phyloP scores from a whole-genome alignment of 2,113 vertebrate genomes.

The Megaptera novaeangliae region DNA sequence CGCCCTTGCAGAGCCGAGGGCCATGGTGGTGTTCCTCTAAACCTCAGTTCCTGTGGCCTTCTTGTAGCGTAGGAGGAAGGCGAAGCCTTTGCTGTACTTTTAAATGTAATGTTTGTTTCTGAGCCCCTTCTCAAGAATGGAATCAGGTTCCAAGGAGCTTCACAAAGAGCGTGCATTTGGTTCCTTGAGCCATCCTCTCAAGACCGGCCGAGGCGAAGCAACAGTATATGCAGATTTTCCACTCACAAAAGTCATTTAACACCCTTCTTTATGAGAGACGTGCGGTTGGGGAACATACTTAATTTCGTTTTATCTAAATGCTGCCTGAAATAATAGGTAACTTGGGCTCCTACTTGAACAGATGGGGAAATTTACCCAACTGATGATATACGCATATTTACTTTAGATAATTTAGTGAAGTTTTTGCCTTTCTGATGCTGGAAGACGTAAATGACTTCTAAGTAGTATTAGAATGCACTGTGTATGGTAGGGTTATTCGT shows the following conservation, averaged over 20 bases:
- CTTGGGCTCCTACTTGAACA: background rate
- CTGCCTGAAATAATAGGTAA: background rate
- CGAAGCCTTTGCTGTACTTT: background rate
- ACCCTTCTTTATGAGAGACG: background rate
- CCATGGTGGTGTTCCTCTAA: background rate
- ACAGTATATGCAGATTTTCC: constrained; percentile 50
- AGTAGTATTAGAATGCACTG: background rate
- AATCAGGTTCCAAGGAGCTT: background rate
- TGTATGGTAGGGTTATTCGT: background rate
- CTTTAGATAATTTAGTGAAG: constrained; percentile 28
- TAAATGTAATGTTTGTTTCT: background rate
- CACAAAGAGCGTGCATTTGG: background rate
- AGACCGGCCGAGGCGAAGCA: constrained; percentile 17
- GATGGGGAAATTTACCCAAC: constrained; percentile 1
- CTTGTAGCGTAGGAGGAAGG: background rate
- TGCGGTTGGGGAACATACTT: background rate
- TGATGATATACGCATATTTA: background rate
- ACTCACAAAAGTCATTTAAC: constrained; percentile 58
- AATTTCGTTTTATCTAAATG: constrained; percentile 38
- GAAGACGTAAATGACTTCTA: constrained; percentile 7
- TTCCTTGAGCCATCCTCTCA: constrained; percentile 24
- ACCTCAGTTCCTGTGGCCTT: background rate
- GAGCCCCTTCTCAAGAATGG: background rate
- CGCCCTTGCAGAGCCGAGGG: background rate
- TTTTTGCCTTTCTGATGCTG: constrained; percentile 18